A percentile compares a stretch with the other conserved stretches of the same genome.
Conservation (phyloP, 2,113 vertebrate species). For the Cygnus buccinator region DNA sequence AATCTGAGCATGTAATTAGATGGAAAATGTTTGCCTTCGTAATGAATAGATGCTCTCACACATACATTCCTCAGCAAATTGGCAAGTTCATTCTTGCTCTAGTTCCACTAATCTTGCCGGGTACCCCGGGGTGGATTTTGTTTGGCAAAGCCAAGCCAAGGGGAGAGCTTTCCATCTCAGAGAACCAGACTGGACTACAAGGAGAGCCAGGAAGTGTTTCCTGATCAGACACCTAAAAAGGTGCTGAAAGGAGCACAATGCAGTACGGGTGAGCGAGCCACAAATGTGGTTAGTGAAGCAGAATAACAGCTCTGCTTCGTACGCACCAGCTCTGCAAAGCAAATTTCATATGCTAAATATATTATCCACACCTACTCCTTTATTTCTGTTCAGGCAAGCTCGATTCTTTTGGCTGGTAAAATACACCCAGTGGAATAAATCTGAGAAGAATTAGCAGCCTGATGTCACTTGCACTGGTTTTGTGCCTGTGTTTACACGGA, state of each 20-base stretch:
- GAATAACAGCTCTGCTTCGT: constrained; percentile 11
- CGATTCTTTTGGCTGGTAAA: constrained; percentile 37
- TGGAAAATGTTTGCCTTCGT: constrained; percentile 54
- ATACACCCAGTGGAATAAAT: constrained; percentile 11
- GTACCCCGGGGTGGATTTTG: not conserved
- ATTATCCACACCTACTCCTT: constrained; percentile 52
- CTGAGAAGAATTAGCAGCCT: not conserved
- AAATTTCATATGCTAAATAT: constrained; percentile 55
- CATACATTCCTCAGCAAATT: constrained; percentile 37
- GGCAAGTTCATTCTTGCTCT: not conserved
- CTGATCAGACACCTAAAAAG: not conserved
- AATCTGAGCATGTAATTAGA: constrained; percentile 56
- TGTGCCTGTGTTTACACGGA: not conserved
- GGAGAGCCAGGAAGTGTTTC: not conserved
- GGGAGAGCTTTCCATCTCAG: not conserved
- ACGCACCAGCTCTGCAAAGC: constrained; percentile 22
- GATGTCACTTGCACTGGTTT: not conserved
- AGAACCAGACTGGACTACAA: not conserved
- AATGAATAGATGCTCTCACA: constrained; percentile 54
- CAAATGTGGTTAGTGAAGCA: constrained; percentile 14
- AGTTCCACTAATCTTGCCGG: not conserved
- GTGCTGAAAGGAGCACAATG: not conserved
- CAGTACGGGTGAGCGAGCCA: not conserved
- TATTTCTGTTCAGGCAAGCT: constrained; percentile 52
- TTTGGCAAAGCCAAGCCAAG: not conserved